Evolutionary conservation across 2,888 invertebrate species (phyloP).

Genomic region (Tetheella fluctuosa): DNA sequence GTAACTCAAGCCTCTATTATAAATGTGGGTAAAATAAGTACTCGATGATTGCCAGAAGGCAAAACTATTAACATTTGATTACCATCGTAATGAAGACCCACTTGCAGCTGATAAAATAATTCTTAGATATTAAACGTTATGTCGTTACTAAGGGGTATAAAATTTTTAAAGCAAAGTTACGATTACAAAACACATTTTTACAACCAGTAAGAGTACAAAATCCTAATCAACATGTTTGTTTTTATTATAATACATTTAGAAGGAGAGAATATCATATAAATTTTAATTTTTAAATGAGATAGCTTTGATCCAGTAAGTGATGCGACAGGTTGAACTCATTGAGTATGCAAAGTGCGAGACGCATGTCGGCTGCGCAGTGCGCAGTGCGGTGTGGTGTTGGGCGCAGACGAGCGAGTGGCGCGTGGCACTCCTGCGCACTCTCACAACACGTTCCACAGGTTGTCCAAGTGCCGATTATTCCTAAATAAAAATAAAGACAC

Average conservation of each 20-base stretch:
- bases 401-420: slow-evolving; percentile 50
- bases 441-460: slow-evolving; percentile 38
- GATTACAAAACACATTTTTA: slow-evolving; percentile 5
- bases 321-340: slow-evolving; percentile 18
- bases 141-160: neutral
- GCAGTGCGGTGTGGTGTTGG: neutral
- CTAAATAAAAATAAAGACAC: slow-evolving; percentile 58
- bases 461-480: slow-evolving; percentile 45
- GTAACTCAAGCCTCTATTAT: neutral
- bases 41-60: neutral
- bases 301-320: slow-evolving; percentile 21
- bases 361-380: slow-evolving; percentile 8
- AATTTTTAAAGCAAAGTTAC: neutral
- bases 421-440: slow-evolving; percentile 40
- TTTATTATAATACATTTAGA: neutral
- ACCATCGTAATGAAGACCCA: neutral
- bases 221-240: neutral
- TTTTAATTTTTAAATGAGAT: slow-evolving; percentile 20
- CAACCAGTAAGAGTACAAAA: slow-evolving; percentile 8
- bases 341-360: slow-evolving; percentile 23
- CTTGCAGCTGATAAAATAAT: slow-evolving; percentile 3
- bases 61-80: neutral
- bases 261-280: neutral
- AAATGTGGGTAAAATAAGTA: neutral
- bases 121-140: neutral